These are phyloP conservation scores for Colostygia pectinataria DNA, from an alignment of 2,888 invertebrate genomes.

Conservation along the genomic window DNA sequence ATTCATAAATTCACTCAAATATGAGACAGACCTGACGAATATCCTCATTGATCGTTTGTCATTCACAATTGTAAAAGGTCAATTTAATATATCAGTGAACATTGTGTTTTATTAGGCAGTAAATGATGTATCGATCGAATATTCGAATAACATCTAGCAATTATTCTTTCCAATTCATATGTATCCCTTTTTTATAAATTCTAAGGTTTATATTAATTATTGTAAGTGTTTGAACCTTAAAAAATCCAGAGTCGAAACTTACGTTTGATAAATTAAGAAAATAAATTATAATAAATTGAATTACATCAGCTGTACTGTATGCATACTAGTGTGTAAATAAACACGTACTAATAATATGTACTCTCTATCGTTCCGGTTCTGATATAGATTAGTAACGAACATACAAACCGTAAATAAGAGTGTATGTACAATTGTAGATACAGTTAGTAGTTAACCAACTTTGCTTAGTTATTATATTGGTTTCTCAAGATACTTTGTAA, in stretches of 20 bases:
- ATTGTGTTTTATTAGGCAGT: neutral
- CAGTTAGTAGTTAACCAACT: neutral
- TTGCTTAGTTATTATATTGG: conserved; percentile 1
- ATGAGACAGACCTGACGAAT: conserved; percentile 16
- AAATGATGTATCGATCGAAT: neutral
- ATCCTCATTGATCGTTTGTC: conserved; percentile 40
- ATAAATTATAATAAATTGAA: neutral
- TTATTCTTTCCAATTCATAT: no score
- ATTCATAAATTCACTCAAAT: conserved; percentile 10
- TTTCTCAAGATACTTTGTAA: conserved; percentile 2
- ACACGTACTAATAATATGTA: conserved; percentile 1
- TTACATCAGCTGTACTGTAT: neutral
- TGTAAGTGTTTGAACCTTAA: no score
- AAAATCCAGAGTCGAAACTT: no score
- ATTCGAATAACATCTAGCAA: neutral
- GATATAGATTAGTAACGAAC: conserved; percentile 6
- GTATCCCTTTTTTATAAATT: no score
- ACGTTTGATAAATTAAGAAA: no score
- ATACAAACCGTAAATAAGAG: conserved; percentile 1
- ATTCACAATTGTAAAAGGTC: conserved; percentile 43
- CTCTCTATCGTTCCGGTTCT: conserved; percentile 8
- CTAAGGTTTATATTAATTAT: no score
- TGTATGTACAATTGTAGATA: neutral
- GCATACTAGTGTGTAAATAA: neutral
- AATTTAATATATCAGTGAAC: conserved; percentile 8